A percentile compares a stretch with the other conserved stretches of the same genome.
These are phyloP conservation scores for Ataeniobius toweri DNA, from an alignment of 2,797 vertebrate genomes.

Conservation along the genomic window DNA sequence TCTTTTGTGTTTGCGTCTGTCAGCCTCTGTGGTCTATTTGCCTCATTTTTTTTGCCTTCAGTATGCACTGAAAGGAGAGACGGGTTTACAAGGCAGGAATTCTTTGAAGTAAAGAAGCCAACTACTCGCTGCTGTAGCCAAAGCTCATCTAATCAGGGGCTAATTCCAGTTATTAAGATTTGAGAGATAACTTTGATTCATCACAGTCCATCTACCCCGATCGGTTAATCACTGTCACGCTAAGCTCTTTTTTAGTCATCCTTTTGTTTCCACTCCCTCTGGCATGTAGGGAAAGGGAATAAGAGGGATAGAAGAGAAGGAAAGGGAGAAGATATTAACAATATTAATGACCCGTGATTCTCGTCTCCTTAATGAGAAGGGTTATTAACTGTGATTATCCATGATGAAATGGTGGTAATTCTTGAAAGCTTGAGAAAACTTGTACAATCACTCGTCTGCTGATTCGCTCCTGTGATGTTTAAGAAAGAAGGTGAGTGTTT, in stretches of 20 bases:
- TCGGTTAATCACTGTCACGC: conserved; percentile 79
- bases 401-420: conserved; percentile 75
- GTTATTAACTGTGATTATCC: conserved; percentile 82
- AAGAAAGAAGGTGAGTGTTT: conserved; percentile 49
- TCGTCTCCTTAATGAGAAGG: conserved; percentile 77
- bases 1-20: conserved; percentile 31
- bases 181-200: conserved; percentile 80
- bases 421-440: conserved; percentile 76
- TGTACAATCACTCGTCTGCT: conserved; percentile 65
- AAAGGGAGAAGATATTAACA: conserved; percentile 77
- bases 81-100: conserved; percentile 61
- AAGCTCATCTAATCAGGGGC: conserved; percentile 77
- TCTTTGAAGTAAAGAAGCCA: conserved; percentile 70
- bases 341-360: conserved; percentile 79
- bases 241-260: conserved; percentile 65
- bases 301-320: conserved; percentile 56
- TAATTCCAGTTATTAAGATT: conserved; percentile 83
- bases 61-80: conserved; percentile 41
- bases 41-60: conserved; percentile 25
- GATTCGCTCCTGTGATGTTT: conserved; percentile 68
- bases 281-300: conserved; percentile 55
- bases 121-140: conserved; percentile 60
- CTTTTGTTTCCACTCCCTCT: conserved; percentile 73
- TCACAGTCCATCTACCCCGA: conserved; percentile 77
- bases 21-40: conserved; percentile 48